A percentile compares a stretch with the other conserved stretches of the same genome.
Conservation (phyloP, 2,888 invertebrate species). For the Schizaphis graminum region DNA sequence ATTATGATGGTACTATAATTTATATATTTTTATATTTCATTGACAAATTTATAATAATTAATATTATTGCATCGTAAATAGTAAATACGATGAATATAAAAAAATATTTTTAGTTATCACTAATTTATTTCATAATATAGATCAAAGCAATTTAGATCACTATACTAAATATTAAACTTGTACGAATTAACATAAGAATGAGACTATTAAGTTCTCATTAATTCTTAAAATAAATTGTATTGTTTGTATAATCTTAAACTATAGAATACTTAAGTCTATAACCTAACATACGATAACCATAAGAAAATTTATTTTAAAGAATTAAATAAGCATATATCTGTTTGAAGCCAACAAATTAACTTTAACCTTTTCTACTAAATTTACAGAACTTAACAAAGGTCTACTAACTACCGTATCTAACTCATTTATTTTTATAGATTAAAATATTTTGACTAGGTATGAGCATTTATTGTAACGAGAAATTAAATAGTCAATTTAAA, state of each 20-base stretch:
- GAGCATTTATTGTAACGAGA: neutral
- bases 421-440: neutral
- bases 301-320: too few species aligned
- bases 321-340: too few species aligned
- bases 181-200: neutral
- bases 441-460: neutral
- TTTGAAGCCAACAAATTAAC: too few species aligned
- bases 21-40: too few species aligned
- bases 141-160: neutral
- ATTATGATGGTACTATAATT: too few species aligned
- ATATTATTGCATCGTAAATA: neutral
- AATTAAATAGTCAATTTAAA: neutral
- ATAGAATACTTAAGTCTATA: neutral
- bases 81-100: neutral
- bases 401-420: too few species aligned
- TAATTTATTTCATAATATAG: neutral
- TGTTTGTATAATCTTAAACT: neutral
- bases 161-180: neutral
- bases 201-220: neutral
- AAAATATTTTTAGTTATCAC: neutral
- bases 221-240: neutral
- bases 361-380: too few species aligned
- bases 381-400: too few species aligned
- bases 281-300: neutral
- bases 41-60: too few species aligned